These are phyloP conservation scores for Himantopus leucocephalus DNA, from an alignment of 2,113 vertebrate genomes.

Conservation along the genomic window DNA sequence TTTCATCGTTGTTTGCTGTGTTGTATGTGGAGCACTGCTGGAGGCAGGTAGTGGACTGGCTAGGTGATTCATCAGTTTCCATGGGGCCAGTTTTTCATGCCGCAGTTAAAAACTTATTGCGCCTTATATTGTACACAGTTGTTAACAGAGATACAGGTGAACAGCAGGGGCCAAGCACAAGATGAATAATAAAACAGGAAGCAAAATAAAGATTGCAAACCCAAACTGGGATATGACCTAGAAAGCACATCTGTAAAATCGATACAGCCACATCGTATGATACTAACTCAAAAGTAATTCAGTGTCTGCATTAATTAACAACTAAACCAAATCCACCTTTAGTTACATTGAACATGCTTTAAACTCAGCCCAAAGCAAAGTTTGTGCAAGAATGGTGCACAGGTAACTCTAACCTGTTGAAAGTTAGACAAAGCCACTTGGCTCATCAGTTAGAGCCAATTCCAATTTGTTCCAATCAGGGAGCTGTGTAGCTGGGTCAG, in stretches of 20 bases:
- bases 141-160: background rate
- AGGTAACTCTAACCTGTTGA: background rate
- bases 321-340: background rate
- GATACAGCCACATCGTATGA: background rate
- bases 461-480: background rate
- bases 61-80: background rate
- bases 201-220: background rate
- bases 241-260: conserved; percentile 17
- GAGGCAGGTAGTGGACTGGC: background rate
- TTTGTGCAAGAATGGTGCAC: background rate
- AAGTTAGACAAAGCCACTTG: background rate
- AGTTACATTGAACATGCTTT: background rate
- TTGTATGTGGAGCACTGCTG: background rate
- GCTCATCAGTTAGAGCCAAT: background rate
- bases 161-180: background rate
- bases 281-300: background rate
- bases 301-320: background rate
- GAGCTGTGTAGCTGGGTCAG: background rate
- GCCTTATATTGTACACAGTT: background rate
- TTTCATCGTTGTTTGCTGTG: background rate
- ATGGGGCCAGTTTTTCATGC: background rate
- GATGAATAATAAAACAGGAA: background rate
- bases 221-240: background rate
- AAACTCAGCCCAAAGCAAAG: background rate
- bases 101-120: background rate